These are phyloP conservation scores for Adelphocoris suturalis DNA, from an alignment of 2,888 invertebrate species.

Conservation along the genomic window DNA sequence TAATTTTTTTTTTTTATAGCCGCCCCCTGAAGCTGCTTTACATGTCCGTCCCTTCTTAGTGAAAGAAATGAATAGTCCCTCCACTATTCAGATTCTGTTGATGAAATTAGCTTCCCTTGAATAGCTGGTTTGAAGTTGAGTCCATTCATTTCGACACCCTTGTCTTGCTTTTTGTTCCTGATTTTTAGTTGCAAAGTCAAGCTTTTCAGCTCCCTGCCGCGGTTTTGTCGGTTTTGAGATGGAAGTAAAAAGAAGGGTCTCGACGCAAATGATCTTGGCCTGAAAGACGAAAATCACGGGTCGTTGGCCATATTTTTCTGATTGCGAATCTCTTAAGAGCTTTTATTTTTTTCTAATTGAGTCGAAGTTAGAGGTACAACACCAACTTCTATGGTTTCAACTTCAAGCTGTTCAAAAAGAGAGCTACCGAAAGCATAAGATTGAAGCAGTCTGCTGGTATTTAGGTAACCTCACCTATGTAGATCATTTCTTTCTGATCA, in stretches of 20 bases:
- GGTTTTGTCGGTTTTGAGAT: background rate
- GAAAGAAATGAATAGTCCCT: background rate
- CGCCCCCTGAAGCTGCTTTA: background rate
- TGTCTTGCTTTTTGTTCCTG: conserved; percentile 2
- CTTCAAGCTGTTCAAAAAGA: too few relatives aligned
- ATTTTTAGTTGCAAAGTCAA: background rate
- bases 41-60: background rate
- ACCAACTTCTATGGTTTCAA: too few relatives aligned
- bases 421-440: too few relatives aligned
- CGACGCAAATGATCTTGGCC: too few relatives aligned
- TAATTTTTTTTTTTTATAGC: background rate
- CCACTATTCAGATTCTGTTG: background rate
- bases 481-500: too few relatives aligned
- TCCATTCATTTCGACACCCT: background rate
- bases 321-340: too few relatives aligned
- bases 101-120: background rate
- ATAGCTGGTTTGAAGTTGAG: background rate
- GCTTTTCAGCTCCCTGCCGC: background rate
- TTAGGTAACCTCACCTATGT: too few relatives aligned
- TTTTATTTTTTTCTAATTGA: too few relatives aligned
- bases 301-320: too few relatives aligned
- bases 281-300: too few relatives aligned
- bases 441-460: too few relatives aligned
- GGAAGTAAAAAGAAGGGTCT: background rate
- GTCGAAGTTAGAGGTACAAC: too few relatives aligned